Evolutionary conservation across 2,888 invertebrate species (phyloP), one percentile per base, ranked within the genome.

Genomic region (Ectemnius cavifrons): DNA sequence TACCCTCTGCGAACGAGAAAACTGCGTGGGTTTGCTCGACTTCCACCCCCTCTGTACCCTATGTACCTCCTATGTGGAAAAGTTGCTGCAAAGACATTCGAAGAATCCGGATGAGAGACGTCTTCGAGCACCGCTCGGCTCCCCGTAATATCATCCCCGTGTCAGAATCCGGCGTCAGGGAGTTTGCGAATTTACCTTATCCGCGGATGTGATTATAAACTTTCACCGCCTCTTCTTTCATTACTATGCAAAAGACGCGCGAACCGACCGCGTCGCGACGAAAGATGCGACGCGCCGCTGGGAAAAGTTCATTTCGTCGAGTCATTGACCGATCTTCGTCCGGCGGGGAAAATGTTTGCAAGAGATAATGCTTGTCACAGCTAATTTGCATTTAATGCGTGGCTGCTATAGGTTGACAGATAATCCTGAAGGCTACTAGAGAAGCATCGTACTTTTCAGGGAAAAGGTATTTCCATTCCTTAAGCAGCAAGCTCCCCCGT

Each of bases 401-500:
- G 49, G 75, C 65, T 59, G 75, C 69, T 47, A 56, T 37, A 28
- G 52, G 49, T 37, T 56, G 47, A 27, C 13, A 49, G 64, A 63
- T 73, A 76, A 71, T 76, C 56, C 68, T 8, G 37, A 6, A 60
- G 68, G 71, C 16, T 59, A 57, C 60, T 45, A 63, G 62, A 52
- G 37, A 2, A 37, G 37, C 37, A 1, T 56, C 60, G 49, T 69
- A 59, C 37, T 73, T 67, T 63, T 60, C 72, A 70, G 73, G 16
- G 66, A 11, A 60, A 61, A 63, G 61, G 66, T 80, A 80, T 80
- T 77, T 80, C 75, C 67, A 52, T 77, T 68, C 75, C 75, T 80
- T 80, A 77, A 77, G 80, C 67, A 74, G 77, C 77, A 46, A 75
- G 47, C 72, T 68, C 67, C 18, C 68, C 52, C n/a, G 64, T 59